Percentiles rank a stretch among this genome's conserved stretches.
Conservation (phyloP, 2,113 vertebrate genomes). For the Seriola quinqueradiata region DNA sequence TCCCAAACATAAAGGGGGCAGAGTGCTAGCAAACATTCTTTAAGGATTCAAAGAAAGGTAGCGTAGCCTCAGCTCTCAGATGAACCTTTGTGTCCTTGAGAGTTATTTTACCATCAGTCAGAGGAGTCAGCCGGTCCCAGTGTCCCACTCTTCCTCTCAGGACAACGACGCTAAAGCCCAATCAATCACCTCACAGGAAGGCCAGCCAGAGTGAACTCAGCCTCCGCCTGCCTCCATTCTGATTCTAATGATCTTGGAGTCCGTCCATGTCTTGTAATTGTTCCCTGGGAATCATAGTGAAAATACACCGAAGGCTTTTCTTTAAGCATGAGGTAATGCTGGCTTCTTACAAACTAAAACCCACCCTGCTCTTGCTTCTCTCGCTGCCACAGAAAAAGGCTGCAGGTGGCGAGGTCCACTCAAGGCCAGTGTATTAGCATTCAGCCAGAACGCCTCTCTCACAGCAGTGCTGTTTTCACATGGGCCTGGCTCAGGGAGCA, state of each 20-base stretch:
- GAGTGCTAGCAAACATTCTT: constrained; percentile 1
- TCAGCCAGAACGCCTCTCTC: constrained; percentile 39
- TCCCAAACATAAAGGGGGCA: neutral
- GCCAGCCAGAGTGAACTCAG: constrained; percentile 51
- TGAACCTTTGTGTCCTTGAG: constrained; percentile 55
- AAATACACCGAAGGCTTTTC: constrained; percentile 41
- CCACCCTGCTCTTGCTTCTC: constrained; percentile 15
- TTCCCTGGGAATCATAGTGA: constrained; percentile 43
- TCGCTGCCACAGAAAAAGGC: constrained; percentile 38
- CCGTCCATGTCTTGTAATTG: constrained; percentile 59
- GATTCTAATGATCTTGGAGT: constrained; percentile 72
- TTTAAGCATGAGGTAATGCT: constrained; percentile 43
- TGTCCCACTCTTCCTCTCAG: constrained; percentile 23
- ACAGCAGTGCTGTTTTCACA: constrained; percentile 31
- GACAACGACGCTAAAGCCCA: constrained; percentile 29
- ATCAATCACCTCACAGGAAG: constrained; percentile 61
- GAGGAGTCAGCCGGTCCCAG: constrained; percentile 40
- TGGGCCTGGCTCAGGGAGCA: constrained; percentile 46
- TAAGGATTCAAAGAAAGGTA: constrained; percentile 18
- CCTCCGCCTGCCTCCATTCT: constrained; percentile 52
- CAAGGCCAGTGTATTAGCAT: constrained; percentile 58
- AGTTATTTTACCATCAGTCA: constrained; percentile 42
- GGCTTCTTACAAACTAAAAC: constrained; percentile 26
- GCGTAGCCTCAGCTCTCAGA: constrained; percentile 14
- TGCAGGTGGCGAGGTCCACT: constrained; percentile 61